phyloP scores from a whole-genome alignment of 2,113 vertebrate species.

The Bubo scandiacus region DNA sequence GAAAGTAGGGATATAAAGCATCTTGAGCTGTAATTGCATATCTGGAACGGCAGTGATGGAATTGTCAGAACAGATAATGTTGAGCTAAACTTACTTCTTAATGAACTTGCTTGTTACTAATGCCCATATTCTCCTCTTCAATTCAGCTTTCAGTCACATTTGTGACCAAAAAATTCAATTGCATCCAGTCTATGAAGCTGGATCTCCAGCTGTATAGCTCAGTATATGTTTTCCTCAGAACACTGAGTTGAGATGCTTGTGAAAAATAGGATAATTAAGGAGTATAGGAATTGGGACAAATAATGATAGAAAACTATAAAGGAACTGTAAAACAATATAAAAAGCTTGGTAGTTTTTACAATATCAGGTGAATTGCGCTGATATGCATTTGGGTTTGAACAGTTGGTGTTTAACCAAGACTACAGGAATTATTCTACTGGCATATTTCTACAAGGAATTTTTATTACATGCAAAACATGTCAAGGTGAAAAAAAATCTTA shows the following conservation, averaged over 20 bases:
- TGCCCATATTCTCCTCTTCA: neutral
- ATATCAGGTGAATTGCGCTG: neutral
- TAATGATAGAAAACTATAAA: neutral
- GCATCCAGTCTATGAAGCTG: neutral
- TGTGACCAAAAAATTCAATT: neutral
- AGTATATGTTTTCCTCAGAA: neutral
- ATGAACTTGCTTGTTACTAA: neutral
- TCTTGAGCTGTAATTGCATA: neutral
- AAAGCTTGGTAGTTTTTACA: neutral
- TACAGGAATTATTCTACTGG: neutral
- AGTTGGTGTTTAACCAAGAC: neutral
- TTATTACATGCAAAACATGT: neutral
- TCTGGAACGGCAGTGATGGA: neutral
- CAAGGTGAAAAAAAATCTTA: neutral
- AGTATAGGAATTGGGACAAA: neutral
- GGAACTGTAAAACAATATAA: neutral
- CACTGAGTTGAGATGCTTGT: neutral
- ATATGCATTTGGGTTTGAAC: neutral
- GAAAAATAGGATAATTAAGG: neutral
- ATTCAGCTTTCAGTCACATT: neutral
- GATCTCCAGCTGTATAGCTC: neutral
- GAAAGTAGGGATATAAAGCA: neutral
- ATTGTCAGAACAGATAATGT: neutral
- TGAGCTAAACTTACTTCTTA: neutral
- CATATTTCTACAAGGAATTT: neutral